Evolutionary conservation across 2,888 invertebrate species (phyloP).

Genomic region (Epinotia brunnichana): DNA sequence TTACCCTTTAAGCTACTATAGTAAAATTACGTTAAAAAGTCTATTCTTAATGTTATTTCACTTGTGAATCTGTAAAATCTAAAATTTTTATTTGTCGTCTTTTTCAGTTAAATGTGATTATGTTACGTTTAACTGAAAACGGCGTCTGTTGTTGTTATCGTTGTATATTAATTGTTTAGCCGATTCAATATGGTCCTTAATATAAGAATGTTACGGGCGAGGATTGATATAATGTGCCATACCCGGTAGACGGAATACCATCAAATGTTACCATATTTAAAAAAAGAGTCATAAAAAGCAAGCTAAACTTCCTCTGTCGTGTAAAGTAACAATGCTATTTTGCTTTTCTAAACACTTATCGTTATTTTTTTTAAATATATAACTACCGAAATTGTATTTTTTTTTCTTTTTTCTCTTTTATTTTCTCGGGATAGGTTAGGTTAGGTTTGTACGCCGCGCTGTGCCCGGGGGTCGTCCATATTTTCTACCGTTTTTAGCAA

Average conservation of each 20-base stretch:
- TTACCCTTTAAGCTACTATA: constrained; percentile 66
- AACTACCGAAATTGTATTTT: constrained; percentile 66
- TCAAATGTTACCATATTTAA: constrained; percentile 78
- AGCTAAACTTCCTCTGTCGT: constrained; percentile 70
- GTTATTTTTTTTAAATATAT: constrained; percentile 72
- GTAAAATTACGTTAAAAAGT: constrained; percentile 54
- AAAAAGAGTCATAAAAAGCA: constrained; percentile 52
- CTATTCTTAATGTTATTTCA: constrained; percentile 58
- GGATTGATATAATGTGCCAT: constrained; percentile 77
- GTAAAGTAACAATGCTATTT: constrained; percentile 75
- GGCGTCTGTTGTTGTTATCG: constrained; percentile 43
- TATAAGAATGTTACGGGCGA: constrained; percentile 74
- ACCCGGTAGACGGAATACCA: constrained; percentile 76
- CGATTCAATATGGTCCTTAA: constrained; percentile 75
- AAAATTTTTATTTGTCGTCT: constrained; percentile 50
- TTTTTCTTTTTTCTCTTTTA: constrained; percentile 60
- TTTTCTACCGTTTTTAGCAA: constrained; percentile 37
- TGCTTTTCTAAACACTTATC: constrained; percentile 71
- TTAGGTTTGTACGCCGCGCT: constrained; percentile 53
- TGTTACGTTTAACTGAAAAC: constrained; percentile 19
- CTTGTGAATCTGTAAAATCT: constrained; percentile 64
- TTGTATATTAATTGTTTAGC: constrained; percentile 57
- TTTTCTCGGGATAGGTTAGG: constrained; percentile 72
- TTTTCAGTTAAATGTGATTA: constrained; percentile 23
- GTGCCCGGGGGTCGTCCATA: constrained; percentile 56